Evolutionary conservation across 1,140 invertebrate genomes (phyloP), one percentile per base, ranked within the genome.

Genomic region (Drosophila ogumai): DNA sequence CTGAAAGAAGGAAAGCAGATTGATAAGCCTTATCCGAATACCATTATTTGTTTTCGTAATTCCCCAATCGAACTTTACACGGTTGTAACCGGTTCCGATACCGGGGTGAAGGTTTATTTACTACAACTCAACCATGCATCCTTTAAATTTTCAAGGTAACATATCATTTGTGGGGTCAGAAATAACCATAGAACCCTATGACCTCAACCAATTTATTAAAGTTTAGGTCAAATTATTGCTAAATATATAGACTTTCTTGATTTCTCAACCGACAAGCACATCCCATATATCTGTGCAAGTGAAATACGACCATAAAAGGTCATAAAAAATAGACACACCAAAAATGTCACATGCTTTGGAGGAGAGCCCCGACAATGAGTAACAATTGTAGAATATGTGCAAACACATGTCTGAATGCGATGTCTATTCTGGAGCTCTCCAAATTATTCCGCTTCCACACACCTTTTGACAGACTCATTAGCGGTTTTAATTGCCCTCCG

Each of bases 221-320:
- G 12, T 8, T 19, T 8, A 19, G 3, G 3, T 1, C 10, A 19
- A 32, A 10, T 19, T 13, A 34, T 52, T 17, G 28, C 1, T 34
- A 34, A 9, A 54, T 6, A 13, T 19, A 13, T 52, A 8, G 0
- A 36, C 32, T 22, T 38, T 36, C 10, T 41, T 2, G 52, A 22
- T 25, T 56, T 2, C 13, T 4, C 1, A 32, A 59, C 19, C n/a
- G 5, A 50, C 19, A 55, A n/a, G 17, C 7, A 36, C 7, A 19
- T 54, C 10, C 10, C 46, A 25, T 15, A 31, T 22, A 25, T 52
- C 50, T 15, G 3, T 52, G 31, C 44, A 36, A 49, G 52, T 86
- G 72, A 77, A 36, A 88, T 80, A 82, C 58, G 46, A 19, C 76
- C 80, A 77, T 68, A 74, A 80, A 87, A 82, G 79, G 75, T 60